Percentiles rank a stretch among this genome's conserved stretches.
Conservation (phyloP, 2,113 vertebrate genomes). For the Tachysurus fulvidraco region DNA sequence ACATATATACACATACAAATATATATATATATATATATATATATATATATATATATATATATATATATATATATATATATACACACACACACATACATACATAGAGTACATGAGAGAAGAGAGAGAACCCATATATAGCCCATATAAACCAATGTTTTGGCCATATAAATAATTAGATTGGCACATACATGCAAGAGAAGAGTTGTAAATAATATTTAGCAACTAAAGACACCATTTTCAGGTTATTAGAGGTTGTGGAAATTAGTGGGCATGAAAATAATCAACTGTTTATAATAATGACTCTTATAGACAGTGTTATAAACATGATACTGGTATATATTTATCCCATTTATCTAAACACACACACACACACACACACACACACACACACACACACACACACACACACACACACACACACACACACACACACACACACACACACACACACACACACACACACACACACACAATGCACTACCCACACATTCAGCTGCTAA, state of each 20-base stretch:
- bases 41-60: no score
- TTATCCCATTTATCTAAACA: not conserved
- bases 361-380: slow-evolving; percentile 13
- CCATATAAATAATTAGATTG: no score
- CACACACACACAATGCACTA: slow-evolving; percentile 23
- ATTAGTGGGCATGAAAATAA: not conserved
- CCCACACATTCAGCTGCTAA: slow-evolving; percentile 60
- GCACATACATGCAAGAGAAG: not conserved
- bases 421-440: slow-evolving; percentile 8
- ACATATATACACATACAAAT: no score
- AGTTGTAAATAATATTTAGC: not conserved
- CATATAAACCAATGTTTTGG: no score
- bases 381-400: slow-evolving; percentile 8
- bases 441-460: slow-evolving; percentile 8
- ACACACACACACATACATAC: no score
- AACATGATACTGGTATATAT: not conserved
- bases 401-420: slow-evolving; percentile 18
- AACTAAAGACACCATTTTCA: not conserved
- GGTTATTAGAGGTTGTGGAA: not conserved
- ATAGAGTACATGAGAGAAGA: no score
- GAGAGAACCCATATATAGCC: no score
- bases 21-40: no score
- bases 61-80: no score
- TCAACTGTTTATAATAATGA: not conserved
- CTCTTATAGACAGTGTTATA: not conserved